These are phyloP conservation scores for Eidolon dupreanum DNA, from an alignment of 2,797 vertebrate genomes.

Conservation along the genomic window DNA sequence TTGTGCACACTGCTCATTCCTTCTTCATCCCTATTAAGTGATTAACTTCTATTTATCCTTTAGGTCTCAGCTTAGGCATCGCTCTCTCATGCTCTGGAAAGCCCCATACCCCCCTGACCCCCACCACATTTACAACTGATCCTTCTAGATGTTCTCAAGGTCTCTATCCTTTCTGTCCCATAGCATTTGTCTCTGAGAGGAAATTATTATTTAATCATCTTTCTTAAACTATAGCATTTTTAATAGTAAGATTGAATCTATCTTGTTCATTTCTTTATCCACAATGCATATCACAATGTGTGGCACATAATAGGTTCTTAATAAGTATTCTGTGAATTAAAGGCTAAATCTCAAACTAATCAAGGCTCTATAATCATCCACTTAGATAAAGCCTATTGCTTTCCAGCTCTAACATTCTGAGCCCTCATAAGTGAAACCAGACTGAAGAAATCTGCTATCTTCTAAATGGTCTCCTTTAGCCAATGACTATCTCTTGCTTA, in stretches of 20 bases:
- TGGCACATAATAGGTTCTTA: background rate
- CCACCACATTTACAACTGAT: background rate
- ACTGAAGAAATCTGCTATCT: background rate
- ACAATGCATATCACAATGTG: background rate
- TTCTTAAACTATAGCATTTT: background rate
- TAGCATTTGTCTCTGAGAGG: background rate
- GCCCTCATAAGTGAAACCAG: background rate
- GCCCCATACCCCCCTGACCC: background rate
- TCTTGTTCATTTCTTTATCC: background rate
- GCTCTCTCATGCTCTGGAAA: background rate
- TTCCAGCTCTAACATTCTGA: background rate
- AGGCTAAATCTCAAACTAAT: background rate
- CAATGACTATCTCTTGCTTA: background rate
- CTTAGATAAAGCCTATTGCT: background rate
- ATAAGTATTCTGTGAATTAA: background rate
- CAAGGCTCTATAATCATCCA: background rate
- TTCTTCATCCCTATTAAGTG: background rate
- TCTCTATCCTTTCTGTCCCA: background rate
- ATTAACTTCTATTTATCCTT: background rate
- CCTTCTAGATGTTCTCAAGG: background rate
- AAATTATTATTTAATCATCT: conserved; percentile 7
- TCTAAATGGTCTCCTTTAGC: background rate
- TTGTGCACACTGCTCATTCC: background rate
- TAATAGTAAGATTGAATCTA: background rate
- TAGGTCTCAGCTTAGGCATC: background rate